A percentile compares a stretch with the other conserved stretches of the same genome.
These are phyloP conservation scores for Rhingia campestris DNA, from an alignment of 2,888 invertebrate species.

Conservation along the genomic window DNA sequence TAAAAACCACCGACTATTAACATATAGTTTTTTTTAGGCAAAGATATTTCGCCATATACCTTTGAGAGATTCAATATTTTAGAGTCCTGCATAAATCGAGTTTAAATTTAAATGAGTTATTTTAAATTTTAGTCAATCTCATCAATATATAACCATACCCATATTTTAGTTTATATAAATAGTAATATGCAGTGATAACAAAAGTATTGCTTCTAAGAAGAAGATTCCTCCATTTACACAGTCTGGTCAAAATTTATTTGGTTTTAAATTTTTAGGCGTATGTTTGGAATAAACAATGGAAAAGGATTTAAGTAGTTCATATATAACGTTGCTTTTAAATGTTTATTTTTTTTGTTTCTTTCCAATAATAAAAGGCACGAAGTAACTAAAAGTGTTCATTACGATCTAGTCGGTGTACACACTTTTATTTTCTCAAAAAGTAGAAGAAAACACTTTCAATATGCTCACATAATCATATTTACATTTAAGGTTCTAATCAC, in stretches of 20 bases:
- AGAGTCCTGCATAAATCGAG: conserved; percentile 18
- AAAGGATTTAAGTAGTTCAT: conserved; percentile 29
- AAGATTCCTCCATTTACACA: conserved; percentile 1
- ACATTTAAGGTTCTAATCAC: conserved; percentile 13
- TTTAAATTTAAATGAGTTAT: background rate
- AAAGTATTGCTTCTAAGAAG: conserved; percentile 44
- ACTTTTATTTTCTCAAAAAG: conserved; percentile 5
- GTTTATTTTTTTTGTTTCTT: conserved; percentile 31
- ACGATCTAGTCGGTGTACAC: conserved; percentile 32
- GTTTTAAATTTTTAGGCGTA: conserved; percentile 3
- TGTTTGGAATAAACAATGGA: conserved; percentile 15
- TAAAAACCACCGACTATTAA: conserved; percentile 24
- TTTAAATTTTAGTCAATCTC: background rate
- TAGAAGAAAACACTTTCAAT: conserved; percentile 5
- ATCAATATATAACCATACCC: background rate
- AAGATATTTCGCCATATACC: background rate
- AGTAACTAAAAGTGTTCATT: conserved; percentile 54
- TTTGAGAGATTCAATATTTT: background rate
- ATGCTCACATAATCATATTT: conserved; percentile 29
- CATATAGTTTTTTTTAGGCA: conserved; percentile 11
- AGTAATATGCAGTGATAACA: conserved; percentile 17
- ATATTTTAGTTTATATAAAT: conserved; percentile 5
- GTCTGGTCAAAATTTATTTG: background rate
- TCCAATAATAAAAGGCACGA: conserved; percentile 59
- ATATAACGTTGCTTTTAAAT: conserved; percentile 26